These are phyloP conservation scores for Eledone cirrhosa DNA, from an alignment of 2,888 invertebrate genomes.

Conservation along the genomic window DNA sequence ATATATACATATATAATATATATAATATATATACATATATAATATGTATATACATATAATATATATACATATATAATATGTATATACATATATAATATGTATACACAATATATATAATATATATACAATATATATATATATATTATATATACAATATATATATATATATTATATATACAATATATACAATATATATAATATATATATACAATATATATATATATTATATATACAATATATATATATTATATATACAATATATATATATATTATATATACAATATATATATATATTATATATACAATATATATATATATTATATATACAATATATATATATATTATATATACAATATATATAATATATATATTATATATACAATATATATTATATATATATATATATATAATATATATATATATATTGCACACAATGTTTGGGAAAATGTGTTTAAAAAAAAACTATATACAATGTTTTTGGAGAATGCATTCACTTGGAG, in stretches of 20 bases:
- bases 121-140: not conserved
- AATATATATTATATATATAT: not conserved
- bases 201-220: not conserved
- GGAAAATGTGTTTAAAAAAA: too few relatives aligned
- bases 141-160: slow-evolving; percentile 4
- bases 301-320: not conserved
- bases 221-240: too few relatives aligned
- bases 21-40: slow-evolving; percentile 22
- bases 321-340: not conserved
- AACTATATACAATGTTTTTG: too few relatives aligned
- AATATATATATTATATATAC: too few relatives aligned
- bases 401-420: slow-evolving; percentile 18
- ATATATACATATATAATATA: slow-evolving; percentile 4
- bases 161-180: slow-evolving; percentile 19
- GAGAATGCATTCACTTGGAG: too few relatives aligned
- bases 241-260: too few relatives aligned
- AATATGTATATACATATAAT: not conserved
- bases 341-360: too few relatives aligned
- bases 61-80: not conserved
- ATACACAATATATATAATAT: too few relatives aligned
- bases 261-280: slow-evolving; percentile 11
- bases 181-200: not conserved
- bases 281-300: slow-evolving; percentile 23
- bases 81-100: too few relatives aligned
- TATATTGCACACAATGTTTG: too few relatives aligned